These are phyloP conservation scores for Ailuropoda melanoleuca DNA, from an alignment of 2,113 vertebrate species.

Conservation along the genomic window DNA sequence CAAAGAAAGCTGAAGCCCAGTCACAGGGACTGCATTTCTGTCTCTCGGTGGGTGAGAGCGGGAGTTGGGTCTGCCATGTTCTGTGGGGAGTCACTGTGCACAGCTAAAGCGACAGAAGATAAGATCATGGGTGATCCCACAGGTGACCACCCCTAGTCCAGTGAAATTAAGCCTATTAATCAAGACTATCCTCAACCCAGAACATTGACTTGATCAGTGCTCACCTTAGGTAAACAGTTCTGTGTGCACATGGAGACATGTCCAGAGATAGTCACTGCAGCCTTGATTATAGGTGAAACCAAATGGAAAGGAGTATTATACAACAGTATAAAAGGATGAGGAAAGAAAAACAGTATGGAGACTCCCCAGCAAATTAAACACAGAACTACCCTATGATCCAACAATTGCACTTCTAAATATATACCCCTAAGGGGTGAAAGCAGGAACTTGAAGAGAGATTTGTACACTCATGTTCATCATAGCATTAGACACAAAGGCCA, in stretches of 20 bases:
- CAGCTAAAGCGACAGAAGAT: not conserved
- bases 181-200: not conserved
- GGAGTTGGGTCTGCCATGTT: not conserved
- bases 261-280: not conserved
- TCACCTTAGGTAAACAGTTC: not conserved
- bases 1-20: not conserved
- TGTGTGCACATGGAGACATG: not conserved
- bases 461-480: not conserved
- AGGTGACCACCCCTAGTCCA: not conserved
- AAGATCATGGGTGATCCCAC: rapidly evolving
- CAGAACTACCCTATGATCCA: rapidly evolving
- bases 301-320: not conserved
- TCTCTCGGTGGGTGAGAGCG: not conserved
- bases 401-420: not conserved
- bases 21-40: not conserved
- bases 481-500: not conserved
- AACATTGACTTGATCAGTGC: not conserved
- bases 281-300: not conserved
- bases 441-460: not conserved
- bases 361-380: not conserved
- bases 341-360: not conserved
- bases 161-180: not conserved
- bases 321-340: not conserved
- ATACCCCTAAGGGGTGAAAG: not conserved
- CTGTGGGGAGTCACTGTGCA: too few relatives aligned